A percentile compares a stretch with the other conserved stretches of the same genome.
These are phyloP conservation scores for Pogonocichla stellata DNA, from an alignment of 2,113 vertebrate species.

Conservation along the genomic window DNA sequence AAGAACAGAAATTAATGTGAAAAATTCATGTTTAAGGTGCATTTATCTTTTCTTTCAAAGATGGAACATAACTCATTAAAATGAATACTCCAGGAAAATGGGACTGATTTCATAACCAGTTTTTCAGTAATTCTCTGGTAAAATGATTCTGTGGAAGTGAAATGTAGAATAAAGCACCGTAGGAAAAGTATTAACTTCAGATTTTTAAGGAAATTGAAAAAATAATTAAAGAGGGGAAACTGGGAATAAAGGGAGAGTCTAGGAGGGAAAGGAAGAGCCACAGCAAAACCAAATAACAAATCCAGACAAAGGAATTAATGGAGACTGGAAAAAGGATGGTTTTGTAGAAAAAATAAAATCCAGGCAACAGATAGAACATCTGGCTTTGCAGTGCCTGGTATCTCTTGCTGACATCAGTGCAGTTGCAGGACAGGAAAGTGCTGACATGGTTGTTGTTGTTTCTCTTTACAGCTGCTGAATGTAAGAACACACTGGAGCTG, in stretches of 20 bases:
- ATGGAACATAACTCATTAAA: neutral
- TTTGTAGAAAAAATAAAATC: neutral
- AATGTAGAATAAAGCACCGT: neutral
- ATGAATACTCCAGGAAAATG: neutral
- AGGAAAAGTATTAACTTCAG: neutral
- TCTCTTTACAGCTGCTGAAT: neutral
- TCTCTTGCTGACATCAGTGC: neutral
- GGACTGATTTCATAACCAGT: neutral
- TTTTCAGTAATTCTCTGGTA: neutral
- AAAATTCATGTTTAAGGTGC: neutral
- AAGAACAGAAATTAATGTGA: neutral
- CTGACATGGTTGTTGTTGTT: neutral
- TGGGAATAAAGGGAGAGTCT: neutral
- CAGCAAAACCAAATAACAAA: neutral
- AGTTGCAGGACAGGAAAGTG: neutral
- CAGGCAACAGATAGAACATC: neutral
- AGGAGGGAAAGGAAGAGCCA: neutral
- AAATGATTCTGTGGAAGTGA: neutral
- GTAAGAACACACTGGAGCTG: neutral
- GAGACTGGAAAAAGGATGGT: neutral
- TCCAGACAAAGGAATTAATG: neutral
- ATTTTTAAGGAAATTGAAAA: neutral
- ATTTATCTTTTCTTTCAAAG: neutral
- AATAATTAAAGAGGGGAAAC: neutral
- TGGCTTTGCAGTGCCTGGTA: neutral